These are phyloP conservation scores for Drosophila bocqueti DNA, from an alignment of 1,140 invertebrate species.

Conservation along the genomic window DNA sequence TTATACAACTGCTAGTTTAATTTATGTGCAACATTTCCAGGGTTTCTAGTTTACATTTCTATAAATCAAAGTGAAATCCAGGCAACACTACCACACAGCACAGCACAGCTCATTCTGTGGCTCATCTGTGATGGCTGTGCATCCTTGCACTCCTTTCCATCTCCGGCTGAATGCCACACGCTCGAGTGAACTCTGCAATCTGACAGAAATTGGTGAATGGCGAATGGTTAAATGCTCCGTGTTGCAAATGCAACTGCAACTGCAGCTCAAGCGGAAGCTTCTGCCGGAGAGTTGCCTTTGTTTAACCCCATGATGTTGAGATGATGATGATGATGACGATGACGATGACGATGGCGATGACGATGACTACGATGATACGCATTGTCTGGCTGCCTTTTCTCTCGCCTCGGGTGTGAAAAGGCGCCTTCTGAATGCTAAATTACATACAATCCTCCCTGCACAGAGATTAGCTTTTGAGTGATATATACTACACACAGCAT, in stretches of 20 bases:
- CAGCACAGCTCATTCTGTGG: slow-evolving; percentile 1
- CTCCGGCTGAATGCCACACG: slow-evolving; percentile 59
- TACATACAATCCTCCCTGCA: slow-evolving; percentile 3
- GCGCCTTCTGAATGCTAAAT: slow-evolving; percentile 28
- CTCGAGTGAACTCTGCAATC: slow-evolving; percentile 69
- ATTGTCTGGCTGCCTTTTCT: slow-evolving; percentile 6
- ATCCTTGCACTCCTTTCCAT: slow-evolving; percentile 14
- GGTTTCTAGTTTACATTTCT: not conserved
- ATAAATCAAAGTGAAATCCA: not conserved
- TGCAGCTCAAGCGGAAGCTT: slow-evolving; percentile 17
- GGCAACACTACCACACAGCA: slow-evolving; percentile 1
- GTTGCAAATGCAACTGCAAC: slow-evolving; percentile 31
- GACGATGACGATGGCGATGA: not conserved
- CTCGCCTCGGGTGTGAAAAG: slow-evolving; percentile 18
- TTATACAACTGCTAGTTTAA: not conserved
- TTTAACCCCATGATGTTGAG: slow-evolving; percentile 22
- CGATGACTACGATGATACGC: not conserved
- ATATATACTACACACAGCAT: not conserved
- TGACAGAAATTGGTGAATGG: slow-evolving; percentile 62
- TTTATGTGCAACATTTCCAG: not conserved
- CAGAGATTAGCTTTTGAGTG: slow-evolving; percentile 15
- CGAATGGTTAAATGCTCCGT: slow-evolving; percentile 37
- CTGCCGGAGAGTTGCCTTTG: slow-evolving; percentile 18
- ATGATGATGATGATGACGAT: not conserved
- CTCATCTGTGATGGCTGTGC: not conserved